A percentile compares a stretch with the other conserved stretches of the same genome.
Evolutionary conservation across 2,888 invertebrate species (phyloP).

Genomic region (Thalpophila matura): DNA sequence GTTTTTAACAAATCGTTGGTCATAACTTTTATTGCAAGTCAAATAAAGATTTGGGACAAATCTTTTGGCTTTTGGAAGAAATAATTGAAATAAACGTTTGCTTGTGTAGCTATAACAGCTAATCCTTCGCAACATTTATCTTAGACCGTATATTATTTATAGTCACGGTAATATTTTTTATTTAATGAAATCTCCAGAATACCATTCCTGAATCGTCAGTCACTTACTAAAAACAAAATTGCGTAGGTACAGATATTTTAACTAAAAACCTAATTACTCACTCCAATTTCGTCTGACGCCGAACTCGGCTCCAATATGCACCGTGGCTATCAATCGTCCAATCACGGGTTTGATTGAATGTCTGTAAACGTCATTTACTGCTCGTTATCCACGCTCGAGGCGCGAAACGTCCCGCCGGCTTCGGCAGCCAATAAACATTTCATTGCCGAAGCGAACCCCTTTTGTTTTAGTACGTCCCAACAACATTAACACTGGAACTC

Average conservation of each 20-base stretch:
- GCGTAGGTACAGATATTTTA: conserved; percentile 40
- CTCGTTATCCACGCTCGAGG: conserved; percentile 83
- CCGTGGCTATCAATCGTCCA: conserved; percentile 72
- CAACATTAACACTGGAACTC: conserved; percentile 57
- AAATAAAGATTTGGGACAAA: neutral
- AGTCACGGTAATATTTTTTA: neutral
- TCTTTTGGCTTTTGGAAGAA: neutral
- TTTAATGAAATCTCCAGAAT: conserved; percentile 1
- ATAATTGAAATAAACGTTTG: conserved; percentile 3
- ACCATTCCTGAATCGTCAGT: conserved; percentile 7
- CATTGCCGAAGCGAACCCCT: conserved; percentile 68
- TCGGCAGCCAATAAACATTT: conserved; percentile 80
- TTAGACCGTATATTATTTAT: neutral
- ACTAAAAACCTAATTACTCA: conserved; percentile 66
- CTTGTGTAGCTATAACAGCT: conserved; percentile 13
- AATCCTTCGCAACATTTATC: neutral
- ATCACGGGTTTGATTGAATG: conserved; percentile 83
- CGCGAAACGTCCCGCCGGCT: conserved; percentile 69
- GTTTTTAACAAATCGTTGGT: conserved; percentile 24
- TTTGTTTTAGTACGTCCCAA: conserved; percentile 65
- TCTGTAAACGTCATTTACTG: conserved; percentile 80
- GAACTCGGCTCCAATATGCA: conserved; percentile 67
- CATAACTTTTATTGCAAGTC: conserved; percentile 25
- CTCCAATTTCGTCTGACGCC: conserved; percentile 63
- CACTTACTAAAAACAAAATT: conserved; percentile 40